Base-by-base conservation (phyloP, 2,888 invertebrate genomes). In the Tupiocoris notatus region DNA sequence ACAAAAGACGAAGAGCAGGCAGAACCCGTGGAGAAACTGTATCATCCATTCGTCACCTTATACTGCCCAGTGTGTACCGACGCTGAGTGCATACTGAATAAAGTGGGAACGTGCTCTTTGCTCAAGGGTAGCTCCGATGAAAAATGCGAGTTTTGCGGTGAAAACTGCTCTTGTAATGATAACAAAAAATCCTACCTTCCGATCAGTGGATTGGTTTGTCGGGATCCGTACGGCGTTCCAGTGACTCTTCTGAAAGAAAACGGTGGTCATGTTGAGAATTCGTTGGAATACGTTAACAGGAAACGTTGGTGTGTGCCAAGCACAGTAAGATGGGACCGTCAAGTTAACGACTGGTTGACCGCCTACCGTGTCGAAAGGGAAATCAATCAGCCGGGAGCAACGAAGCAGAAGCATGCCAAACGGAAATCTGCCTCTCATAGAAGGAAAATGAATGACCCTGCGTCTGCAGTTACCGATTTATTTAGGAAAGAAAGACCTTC, bases 171-270 rank as follows among this genome's bases (percentile, higher is more conserved):
- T 2, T 63, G 63, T 18, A 12, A 12, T n/a, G 2, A 22, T 12
- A 25, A 18, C 21, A 22, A 1, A 16, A 17, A 20, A 17, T 21
- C 7, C 16, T 54, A n/a, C 18, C 2, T 7, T 0, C 73, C 73
- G 0, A 39, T 73, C 7, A 73, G 73, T n/a, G 73, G 73, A 22
- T 64, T 73, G 23, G 73, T 73, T 7, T 54, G 25, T 1, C 25
- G 63, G 22, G 73, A 73, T 57, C 39, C 25, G 12, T 54, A 73
- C 54, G 64, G 63, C 0, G 63, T 62, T 2, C 39, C 73, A 6
- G 54, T 21, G 22, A 73, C 54, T 1, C n/a, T 64, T 18, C 18
- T 62, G 22, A 63, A 54, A 39, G 23, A 16, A 0, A 73, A 62
- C 22, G 70, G 70, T 1, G 70, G 70, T 1, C 70, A 58, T 2